These are phyloP conservation scores for Limnodromus scolopaceus DNA, from an alignment of 2,797 vertebrate genomes.

Conservation along the genomic window DNA sequence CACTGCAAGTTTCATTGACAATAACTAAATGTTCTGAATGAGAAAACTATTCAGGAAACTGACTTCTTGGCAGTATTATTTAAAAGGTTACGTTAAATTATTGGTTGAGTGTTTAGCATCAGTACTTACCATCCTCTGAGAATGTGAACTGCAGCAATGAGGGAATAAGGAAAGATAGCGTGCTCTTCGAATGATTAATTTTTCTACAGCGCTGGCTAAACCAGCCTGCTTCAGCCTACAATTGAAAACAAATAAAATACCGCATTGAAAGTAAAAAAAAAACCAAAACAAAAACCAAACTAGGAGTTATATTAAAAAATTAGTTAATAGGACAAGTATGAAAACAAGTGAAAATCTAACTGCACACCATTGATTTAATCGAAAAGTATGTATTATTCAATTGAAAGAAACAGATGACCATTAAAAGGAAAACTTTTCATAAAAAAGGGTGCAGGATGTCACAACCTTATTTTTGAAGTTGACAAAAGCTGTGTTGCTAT, in stretches of 20 bases:
- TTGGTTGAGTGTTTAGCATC: background rate
- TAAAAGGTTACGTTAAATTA: background rate
- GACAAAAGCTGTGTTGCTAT: background rate
- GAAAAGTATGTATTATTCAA: background rate
- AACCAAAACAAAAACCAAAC: background rate
- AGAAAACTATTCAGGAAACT: background rate
- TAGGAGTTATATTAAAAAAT: fast-evolving
- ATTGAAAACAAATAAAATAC: slow-evolving; percentile 23
- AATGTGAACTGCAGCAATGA: slow-evolving; percentile 96
- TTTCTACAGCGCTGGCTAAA: slow-evolving; percentile 95
- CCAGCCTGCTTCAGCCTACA: slow-evolving; percentile 95
- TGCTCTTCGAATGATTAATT: slow-evolving; percentile 97
- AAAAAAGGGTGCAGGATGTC: background rate
- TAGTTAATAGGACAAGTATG: background rate
- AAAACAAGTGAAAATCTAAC: background rate
- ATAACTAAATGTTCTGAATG: background rate
- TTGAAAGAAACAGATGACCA: background rate
- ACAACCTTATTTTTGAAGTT: background rate
- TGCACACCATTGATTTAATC: background rate
- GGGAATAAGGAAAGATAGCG: slow-evolving; percentile 93
- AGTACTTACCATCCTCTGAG: slow-evolving; percentile 92
- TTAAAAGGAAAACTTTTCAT: background rate
- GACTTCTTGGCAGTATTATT: background rate
- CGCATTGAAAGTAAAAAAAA: background rate
- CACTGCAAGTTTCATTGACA: background rate